phyloP scores from a whole-genome alignment of 2,797 vertebrate species.

The Oreortyx pictus region DNA sequence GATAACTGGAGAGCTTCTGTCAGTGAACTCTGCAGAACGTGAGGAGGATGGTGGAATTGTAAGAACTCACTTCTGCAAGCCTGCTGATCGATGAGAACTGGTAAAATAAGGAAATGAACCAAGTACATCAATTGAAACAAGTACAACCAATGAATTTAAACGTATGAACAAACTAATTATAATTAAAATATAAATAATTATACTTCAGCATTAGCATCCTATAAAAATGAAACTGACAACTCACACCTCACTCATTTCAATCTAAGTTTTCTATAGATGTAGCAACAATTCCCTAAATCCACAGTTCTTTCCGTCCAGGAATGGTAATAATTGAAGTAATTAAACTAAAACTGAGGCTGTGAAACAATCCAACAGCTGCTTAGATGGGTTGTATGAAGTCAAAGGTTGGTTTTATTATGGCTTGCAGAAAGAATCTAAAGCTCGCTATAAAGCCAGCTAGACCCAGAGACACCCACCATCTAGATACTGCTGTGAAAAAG shows the following conservation, averaged over 20 bases:
- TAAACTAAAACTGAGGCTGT: neutral
- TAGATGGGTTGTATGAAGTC: neutral
- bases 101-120: neutral
- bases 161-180: neutral
- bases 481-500: slow-evolving; percentile 25
- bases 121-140: neutral
- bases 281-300: neutral
- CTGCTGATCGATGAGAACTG: neutral
- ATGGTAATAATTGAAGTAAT: neutral
- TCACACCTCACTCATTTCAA: neutral
- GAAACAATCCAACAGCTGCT: neutral
- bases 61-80: neutral
- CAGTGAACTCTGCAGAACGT: neutral
- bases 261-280: neutral
- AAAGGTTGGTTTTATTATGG: slow-evolving; percentile 45
- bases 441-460: neutral
- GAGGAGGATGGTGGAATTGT: neutral
- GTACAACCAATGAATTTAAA: neutral
- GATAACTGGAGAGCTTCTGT: neutral
- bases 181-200: neutral
- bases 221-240: neutral
- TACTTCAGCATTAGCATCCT: neutral
- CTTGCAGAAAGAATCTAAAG: neutral
- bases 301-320: neutral
- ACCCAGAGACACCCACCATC: neutral